These are phyloP conservation scores for Melanchra persicariae DNA, from an alignment of 2,888 invertebrate genomes.

Conservation along the genomic window DNA sequence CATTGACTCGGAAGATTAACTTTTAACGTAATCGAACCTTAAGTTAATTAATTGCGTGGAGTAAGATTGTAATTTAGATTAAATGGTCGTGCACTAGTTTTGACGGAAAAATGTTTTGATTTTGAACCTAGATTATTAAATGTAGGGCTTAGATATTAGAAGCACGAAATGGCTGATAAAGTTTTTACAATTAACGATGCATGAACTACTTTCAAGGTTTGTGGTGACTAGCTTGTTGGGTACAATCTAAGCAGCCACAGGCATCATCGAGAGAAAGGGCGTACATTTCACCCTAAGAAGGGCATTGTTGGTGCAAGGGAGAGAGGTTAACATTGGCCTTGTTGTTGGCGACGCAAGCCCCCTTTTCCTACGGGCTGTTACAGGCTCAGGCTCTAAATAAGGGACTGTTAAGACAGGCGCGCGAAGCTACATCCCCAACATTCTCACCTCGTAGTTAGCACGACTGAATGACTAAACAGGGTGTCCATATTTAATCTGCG, in stretches of 20 bases:
- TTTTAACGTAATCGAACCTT: slow-evolving; percentile 35
- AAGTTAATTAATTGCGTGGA: slow-evolving; percentile 36
- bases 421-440: slow-evolving; percentile 58
- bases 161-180: not conserved
- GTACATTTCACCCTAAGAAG: slow-evolving; percentile 1
- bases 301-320: not conserved
- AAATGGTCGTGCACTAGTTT: slow-evolving; percentile 14
- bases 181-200: no score
- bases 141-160: not conserved
- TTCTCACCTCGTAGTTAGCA: slow-evolving; percentile 77
- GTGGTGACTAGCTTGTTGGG: no score
- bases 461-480: slow-evolving; percentile 81
- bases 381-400: slow-evolving; percentile 40
- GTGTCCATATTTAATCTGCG: slow-evolving; percentile 83
- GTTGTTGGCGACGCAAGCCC: slow-evolving; percentile 11
- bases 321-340: slow-evolving; percentile 22
- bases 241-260: not conserved
- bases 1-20: slow-evolving; percentile 21
- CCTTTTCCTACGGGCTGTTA: slow-evolving; percentile 11
- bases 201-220: not conserved
- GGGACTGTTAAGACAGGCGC: slow-evolving; percentile 33
- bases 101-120: not conserved
- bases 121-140: slow-evolving; percentile 18
- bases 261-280: not conserved
- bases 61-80: slow-evolving; percentile 34